phyloP scores from a whole-genome alignment of 1,140 invertebrate genomes.

The Ctenoplectra terminalis region DNA sequence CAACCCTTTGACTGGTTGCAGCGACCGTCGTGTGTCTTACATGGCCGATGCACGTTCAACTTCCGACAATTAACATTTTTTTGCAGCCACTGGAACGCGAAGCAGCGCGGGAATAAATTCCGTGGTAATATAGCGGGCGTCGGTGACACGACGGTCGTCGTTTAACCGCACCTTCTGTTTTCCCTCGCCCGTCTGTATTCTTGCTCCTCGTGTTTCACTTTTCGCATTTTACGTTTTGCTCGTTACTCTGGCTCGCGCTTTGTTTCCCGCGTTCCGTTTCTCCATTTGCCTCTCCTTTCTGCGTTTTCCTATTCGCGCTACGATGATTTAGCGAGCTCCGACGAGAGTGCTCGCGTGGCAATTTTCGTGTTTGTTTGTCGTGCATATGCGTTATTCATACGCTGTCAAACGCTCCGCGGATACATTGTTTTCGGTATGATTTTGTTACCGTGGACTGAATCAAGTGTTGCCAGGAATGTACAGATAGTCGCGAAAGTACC shows the following conservation, averaged over 20 bases:
- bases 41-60: not conserved
- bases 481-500: not conserved
- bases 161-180: not conserved
- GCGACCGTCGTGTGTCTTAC: not conserved
- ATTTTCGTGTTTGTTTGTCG: not conserved
- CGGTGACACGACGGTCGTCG: not conserved
- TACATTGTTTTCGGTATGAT: not conserved
- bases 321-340: not conserved
- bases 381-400: not conserved
- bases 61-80: conserved; percentile 30
- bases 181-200: no score
- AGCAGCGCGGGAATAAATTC: conserved; percentile 1
- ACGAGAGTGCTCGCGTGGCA: no score
- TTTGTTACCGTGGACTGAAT: not conserved
- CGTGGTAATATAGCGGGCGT: conserved; percentile 3
- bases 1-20: not conserved
- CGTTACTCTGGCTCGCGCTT: no score
- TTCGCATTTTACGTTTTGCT: not conserved
- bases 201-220: not conserved
- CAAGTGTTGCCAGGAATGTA: not conserved
- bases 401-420: not conserved
- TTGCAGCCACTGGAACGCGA: not conserved
- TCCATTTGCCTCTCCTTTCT: no score
- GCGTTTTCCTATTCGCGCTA: not conserved
- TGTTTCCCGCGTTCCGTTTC: no score